Evolutionary conservation across 2,888 invertebrate species (phyloP), one percentile per base, ranked within the genome.

Genomic region (Invenusta paracnida): DNA sequence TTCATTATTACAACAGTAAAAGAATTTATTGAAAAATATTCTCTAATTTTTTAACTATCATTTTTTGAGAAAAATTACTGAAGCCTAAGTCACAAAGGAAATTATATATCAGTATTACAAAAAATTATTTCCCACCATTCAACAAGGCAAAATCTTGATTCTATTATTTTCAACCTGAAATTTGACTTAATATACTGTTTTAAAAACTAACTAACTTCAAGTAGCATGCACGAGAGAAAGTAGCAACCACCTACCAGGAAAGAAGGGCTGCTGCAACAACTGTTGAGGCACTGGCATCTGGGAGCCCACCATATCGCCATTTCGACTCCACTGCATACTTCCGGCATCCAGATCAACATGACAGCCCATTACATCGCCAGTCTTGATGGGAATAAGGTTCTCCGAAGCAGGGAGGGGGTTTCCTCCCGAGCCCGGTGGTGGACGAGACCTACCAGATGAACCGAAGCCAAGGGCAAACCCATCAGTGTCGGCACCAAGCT

Each of bases 391-490:
- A 23, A 73, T 23, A 13, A 73, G 73, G 25, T 73, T 73, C 73
- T 73, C 73, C 27, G 73, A 5, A 23, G 73, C 73, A 25, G 73
- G 73, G 17, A 73, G 73, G 23, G 2, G 73, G 2, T 5, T 73
- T 2, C 73, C 25, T 5, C 73, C 73, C 23, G 17, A 2, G 25
- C 17, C 27, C 11, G 48, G 48, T 5, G 48, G 11, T 2, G 73
- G 23, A 2, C 27, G 17, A 5, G 23, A 23, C 17, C 11, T 23
- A 5, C 23, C 2, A 5, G 2, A 5, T 2, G 73, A 73, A 13
- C 73, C 73, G 27, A 73, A 73, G 73, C 99, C 99, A n/a, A 98
- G 98, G 87, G 99, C 99, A 92, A 95, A 99, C 0, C 99, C 99
- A 92, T 94, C 89, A 89, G 86, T 89, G 88, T 91, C 91, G 5